Evolutionary conservation across 1,140 invertebrate species (phyloP).

Genomic region (Gryllus bimaculatus): DNA sequence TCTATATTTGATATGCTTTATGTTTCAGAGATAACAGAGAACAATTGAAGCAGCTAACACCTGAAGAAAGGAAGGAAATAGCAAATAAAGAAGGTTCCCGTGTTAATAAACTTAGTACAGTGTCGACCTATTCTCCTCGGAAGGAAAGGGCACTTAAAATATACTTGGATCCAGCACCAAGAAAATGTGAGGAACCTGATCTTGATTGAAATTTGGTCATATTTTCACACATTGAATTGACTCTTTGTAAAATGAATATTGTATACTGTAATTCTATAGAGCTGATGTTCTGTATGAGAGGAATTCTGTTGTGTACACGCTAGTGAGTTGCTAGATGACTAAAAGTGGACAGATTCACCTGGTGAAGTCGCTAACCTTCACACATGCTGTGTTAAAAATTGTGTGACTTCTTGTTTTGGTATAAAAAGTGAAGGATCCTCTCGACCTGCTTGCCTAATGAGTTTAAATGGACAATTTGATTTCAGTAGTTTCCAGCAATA

Average conservation of each 20-base stretch:
- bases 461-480: background rate
- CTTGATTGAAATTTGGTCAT: slow-evolving; percentile 15
- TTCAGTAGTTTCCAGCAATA: background rate
- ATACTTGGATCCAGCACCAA: slow-evolving; percentile 38
- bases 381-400: background rate
- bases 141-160: slow-evolving; percentile 66
- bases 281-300: background rate
- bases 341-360: background rate
- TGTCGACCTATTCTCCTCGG: slow-evolving; percentile 41
- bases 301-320: background rate
- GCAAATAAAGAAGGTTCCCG: slow-evolving; percentile 18
- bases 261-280: slow-evolving; percentile 1
- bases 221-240: background rate
- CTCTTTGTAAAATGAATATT: background rate
- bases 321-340: background rate
- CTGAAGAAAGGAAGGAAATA: slow-evolving; percentile 52
- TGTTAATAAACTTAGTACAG: slow-evolving; percentile 15
- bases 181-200: slow-evolving; percentile 16
- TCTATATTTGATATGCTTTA: too few species aligned
- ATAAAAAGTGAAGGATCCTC: background rate
- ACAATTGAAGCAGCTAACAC: slow-evolving; percentile 44
- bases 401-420: background rate
- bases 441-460: background rate
- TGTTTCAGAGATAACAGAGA: slow-evolving; percentile 52
- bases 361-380: background rate